These are phyloP conservation scores for Drosophila mercatorum DNA, from an alignment of 2,888 invertebrate genomes.

Conservation along the genomic window DNA sequence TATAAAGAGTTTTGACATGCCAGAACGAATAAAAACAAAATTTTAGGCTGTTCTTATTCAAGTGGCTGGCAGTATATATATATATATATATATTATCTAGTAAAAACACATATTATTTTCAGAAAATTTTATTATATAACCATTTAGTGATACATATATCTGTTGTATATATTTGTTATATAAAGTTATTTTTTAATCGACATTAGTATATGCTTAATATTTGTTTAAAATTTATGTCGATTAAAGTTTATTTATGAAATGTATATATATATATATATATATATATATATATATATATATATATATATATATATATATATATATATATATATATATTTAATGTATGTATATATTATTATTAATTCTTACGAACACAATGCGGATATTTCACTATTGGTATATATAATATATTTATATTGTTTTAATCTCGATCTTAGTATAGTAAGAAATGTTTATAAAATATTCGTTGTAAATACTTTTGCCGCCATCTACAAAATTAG, in stretches of 20 bases:
- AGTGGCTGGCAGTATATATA: too few species aligned
- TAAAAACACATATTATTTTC: slow-evolving; percentile 33
- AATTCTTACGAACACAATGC: slow-evolving; percentile 69
- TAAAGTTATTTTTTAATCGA: slow-evolving; percentile 42
- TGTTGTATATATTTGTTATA: slow-evolving; percentile 47
- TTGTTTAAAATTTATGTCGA: slow-evolving; percentile 54
- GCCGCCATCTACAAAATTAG: slow-evolving; percentile 45
- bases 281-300: slow-evolving; percentile 10
- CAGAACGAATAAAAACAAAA: too few species aligned
- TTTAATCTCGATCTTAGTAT: slow-evolving; percentile 32
- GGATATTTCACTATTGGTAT: slow-evolving; percentile 62
- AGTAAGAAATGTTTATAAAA: slow-evolving; percentile 69
- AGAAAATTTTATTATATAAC: slow-evolving; percentile 71
- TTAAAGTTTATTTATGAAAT: slow-evolving; percentile 60
- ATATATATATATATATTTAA: slow-evolving; percentile 10
- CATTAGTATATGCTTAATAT: slow-evolving; percentile 43
- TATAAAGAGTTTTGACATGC: too few species aligned
- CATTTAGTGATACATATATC: slow-evolving; percentile 60
- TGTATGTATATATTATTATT: slow-evolving; percentile 1
- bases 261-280: slow-evolving; percentile 28
- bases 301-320: slow-evolving; percentile 12
- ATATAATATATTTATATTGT: slow-evolving; percentile 38
- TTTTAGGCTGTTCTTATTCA: too few species aligned
- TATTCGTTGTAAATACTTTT: slow-evolving; percentile 75
- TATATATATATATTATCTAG: too few species aligned